Base-by-base conservation (phyloP, 2,888 invertebrate genomes). In the Hydroisotoma schaefferi region DNA sequence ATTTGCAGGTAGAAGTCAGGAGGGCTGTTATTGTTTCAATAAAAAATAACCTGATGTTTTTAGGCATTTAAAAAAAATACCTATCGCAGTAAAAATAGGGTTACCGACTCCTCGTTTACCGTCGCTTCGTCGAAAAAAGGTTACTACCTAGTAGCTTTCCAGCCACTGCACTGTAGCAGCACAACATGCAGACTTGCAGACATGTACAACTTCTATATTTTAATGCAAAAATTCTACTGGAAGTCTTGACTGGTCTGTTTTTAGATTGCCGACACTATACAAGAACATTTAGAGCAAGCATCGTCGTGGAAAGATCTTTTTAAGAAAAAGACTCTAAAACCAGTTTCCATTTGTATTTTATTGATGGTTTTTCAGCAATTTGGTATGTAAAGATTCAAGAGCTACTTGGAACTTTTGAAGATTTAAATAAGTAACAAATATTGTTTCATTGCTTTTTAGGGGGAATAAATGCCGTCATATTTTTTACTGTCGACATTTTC, bases 301-400 rank as follows among this genome's bases (percentile, higher is more conserved):
- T 25, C 15, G 12, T 43, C 47, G 5, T 44, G 49, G 25, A 49
- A 54, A 4, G 57, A 59, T 20, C 18, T 63, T 27, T 29, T 63
- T 18, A 22, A 12, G 2, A 29, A 6, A 10, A 55, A 54, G 22
- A 59, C 43, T 15, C 46, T 59, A 26, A 85, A 82, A 75, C 91
- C 91, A 0, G 79, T 92, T 55, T 76, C 86, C 51, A 86, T 88
- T 52, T 85, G 85, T 2, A 79, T 90, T 28, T 84, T 87, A 20
- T 83, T 90, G 61, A 89, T 94, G 86, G 83, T 88, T 73, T 89
- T 89, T 78, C 90, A 91, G 74, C 90, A 91, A 76, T 82, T 88
- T 73, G 87, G 68, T 67, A 59, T n/a, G n/a, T n/a, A n/a, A n/a
- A n/a, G n/a, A n/a, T 18, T 18, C 8, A 6, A 43, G 44, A n/a